Evolutionary conservation across 2,113 vertebrate species (phyloP), one percentile per base, ranked within the genome.

Genomic region (Cheirogaleus medius): DNA sequence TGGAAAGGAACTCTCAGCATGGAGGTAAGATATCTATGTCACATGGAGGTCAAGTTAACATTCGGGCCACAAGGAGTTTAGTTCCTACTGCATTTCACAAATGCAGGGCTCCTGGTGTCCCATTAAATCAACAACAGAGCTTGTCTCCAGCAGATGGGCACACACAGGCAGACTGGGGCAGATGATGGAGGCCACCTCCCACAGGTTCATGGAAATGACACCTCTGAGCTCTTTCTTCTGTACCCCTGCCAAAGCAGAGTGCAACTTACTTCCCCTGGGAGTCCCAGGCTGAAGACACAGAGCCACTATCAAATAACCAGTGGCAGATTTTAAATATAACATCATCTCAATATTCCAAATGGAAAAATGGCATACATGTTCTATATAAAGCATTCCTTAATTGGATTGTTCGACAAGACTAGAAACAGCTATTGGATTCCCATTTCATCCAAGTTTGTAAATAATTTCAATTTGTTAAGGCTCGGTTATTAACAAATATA

Each of bases 401-500:
- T 90, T 94, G 83, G 87, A 82, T 90, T 97, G 52, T 91, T 97
- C 91, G 95, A 44, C 60, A 91, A 93, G 52, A 89, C 49, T 44
- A 84, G 69, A 93, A 91, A 90, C 49, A 27, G 68, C 91, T 91
- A 97, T 93, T 95, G 83, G 89, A 98, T 97, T 97, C 34, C 83
- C 93, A 96, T 96, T 96, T 58, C 69, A 32, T 71, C 64, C 89
- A 96, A 84, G 44, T 91, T 92, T 90, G 23, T 81, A 97, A 95
- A 94, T 92, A 94, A 95, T 95, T 94, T 93, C 89, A 89, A 91
- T 95, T 93, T 93, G 86, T 69, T 90, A 90, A 92, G 89, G 44
- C 87, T 97, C 39, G 10, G 63, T 54, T 96, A 56, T 91, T 87
- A 94, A 90, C 78, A 93, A 93, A 89, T 27, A 95, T 0, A 93